Conservation (phyloP, 2,113 vertebrate species). For the Pseudorectes ferrugineus region DNA sequence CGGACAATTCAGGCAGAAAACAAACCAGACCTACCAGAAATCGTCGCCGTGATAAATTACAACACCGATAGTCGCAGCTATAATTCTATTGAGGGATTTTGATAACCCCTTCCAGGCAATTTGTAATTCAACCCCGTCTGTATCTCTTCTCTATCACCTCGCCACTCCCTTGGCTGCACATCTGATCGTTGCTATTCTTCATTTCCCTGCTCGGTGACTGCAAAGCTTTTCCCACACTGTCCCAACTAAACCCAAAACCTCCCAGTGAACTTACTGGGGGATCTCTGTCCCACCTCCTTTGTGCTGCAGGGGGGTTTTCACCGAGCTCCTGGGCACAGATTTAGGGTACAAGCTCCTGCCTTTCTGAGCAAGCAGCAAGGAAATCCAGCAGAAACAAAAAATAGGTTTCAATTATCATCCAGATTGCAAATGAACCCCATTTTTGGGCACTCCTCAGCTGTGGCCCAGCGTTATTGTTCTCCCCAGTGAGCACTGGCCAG, state of each 20-base stretch:
- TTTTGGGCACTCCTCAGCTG: background rate
- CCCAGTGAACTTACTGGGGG: accelerated
- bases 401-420: accelerated
- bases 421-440: background rate
- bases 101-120: constrained; percentile 31
- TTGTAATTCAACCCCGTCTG: background rate
- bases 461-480: background rate
- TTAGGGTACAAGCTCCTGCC: background rate
- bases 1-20: background rate
- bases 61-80: background rate
- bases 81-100: background rate
- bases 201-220: background rate
- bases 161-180: background rate
- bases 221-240: background rate
- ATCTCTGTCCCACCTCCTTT: background rate
- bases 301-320: background rate
- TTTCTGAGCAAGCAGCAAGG: background rate
- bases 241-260: background rate
- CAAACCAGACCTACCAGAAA: background rate
- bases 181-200: background rate
- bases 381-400: background rate
- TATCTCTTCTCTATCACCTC: background rate
- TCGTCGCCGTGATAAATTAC: background rate
- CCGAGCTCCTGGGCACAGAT: background rate
- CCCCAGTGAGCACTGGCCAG: background rate